Evolutionary conservation across 1,140 invertebrate genomes (phyloP).

Genomic region (Diorhabda elongata): DNA sequence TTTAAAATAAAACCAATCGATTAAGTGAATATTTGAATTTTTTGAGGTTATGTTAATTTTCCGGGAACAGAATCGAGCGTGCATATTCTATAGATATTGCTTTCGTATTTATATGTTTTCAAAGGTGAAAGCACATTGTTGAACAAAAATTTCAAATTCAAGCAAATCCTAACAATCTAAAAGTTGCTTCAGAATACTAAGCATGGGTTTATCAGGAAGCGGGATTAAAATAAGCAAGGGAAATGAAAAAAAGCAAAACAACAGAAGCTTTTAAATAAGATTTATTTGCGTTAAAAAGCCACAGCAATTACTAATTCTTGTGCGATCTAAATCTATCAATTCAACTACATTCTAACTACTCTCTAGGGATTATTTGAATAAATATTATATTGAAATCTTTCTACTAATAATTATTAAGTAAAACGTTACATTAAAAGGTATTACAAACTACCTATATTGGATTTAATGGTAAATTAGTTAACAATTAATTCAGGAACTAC

Average conservation of each 20-base stretch:
- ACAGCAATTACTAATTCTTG: neutral
- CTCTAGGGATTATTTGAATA: neutral
- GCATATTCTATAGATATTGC: no score
- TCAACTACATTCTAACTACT: neutral
- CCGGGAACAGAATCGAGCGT: no score
- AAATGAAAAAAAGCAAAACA: slow-evolving; percentile 12
- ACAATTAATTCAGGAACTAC: no score
- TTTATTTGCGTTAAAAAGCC: slow-evolving; percentile 18
- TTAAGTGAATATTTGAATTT: no score
- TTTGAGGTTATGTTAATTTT: no score
- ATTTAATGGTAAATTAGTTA: no score
- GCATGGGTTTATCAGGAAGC: neutral
- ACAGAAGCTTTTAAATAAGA: slow-evolving; percentile 8
- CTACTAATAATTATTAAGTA: slow-evolving; percentile 1
- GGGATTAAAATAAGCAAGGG: neutral
- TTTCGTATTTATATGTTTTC: no score
- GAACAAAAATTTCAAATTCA: no score
- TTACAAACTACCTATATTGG: neutral
- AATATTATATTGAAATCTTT: slow-evolving; percentile 9
- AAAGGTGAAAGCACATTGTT: no score
- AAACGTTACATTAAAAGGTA: slow-evolving; percentile 10
- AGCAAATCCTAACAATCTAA: no score
- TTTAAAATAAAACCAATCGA: no score
- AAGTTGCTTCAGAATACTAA: no score
- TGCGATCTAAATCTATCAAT: neutral